A percentile compares a stretch with the other conserved stretches of the same genome.
phyloP scores from a whole-genome alignment of 2,113 vertebrate species.

The Halcyon senegalensis region DNA sequence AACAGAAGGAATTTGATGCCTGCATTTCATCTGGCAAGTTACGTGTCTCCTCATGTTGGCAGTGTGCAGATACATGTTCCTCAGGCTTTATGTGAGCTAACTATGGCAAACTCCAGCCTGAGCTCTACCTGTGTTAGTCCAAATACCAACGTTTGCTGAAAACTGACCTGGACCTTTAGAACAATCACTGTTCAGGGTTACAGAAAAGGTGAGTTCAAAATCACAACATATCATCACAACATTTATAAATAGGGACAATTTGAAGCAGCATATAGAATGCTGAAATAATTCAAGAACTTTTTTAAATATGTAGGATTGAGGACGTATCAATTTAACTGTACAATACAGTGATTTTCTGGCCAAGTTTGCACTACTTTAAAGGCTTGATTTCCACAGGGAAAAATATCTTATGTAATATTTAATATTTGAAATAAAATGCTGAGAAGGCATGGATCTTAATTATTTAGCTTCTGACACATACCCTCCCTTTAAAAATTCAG shows the following conservation, averaged over 20 bases:
- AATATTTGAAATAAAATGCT: slow-evolving; percentile 74
- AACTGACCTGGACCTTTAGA: background rate
- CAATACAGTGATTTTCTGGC: slow-evolving; percentile 21
- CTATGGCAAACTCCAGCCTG: background rate
- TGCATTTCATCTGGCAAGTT: background rate
- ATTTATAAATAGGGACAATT: background rate
- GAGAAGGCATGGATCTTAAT: slow-evolving; percentile 66
- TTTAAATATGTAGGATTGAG: background rate
- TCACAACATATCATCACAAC: background rate
- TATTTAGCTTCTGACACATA: slow-evolving; percentile 72
- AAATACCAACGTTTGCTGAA: background rate
- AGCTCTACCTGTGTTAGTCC: background rate
- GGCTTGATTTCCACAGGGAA: slow-evolving; percentile 18
- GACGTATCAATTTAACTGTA: background rate
- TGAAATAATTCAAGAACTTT: background rate
- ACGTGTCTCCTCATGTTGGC: accelerated
- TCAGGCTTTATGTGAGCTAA: background rate
- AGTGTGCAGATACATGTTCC: background rate
- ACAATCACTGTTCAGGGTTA: accelerated
- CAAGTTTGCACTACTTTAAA: background rate
- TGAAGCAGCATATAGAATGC: background rate
- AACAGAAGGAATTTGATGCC: background rate
- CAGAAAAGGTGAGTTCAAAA: background rate
- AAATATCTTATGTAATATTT: slow-evolving; percentile 66
- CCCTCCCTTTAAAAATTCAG: slow-evolving; percentile 72